Percentiles rank a stretch among this genome's conserved stretches.
Evolutionary conservation across 2,888 invertebrate genomes (phyloP).

Genomic region (Ichneumon xanthorius): DNA sequence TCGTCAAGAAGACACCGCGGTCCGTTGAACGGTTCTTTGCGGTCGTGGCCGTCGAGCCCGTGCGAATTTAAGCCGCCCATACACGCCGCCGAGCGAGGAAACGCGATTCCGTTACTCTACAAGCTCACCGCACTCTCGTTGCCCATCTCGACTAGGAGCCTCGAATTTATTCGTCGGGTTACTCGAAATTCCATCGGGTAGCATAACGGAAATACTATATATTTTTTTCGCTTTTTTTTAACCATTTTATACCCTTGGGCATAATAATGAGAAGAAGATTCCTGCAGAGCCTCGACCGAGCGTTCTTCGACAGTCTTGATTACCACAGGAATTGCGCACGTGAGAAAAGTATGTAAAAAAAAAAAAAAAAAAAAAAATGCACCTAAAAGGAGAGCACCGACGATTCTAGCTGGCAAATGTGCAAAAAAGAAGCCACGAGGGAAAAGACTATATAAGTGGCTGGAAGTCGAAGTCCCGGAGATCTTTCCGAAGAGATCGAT

Average conservation of each 20-base stretch:
- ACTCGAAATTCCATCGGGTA: neutral
- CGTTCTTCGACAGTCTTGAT: neutral
- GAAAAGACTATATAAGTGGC: neutral
- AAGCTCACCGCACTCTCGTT: neutral
- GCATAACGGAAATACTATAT: neutral
- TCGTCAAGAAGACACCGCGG: neutral
- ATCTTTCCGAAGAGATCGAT: slow-evolving; percentile 2
- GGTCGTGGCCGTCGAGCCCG: neutral
- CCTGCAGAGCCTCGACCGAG: neutral
- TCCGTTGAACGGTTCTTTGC: neutral
- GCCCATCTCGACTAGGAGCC: neutral
- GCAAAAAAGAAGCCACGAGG: neutral
- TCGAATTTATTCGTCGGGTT: neutral
- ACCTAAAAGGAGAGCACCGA: neutral
- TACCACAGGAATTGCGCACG: neutral
- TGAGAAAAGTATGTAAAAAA: neutral
- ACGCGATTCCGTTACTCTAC: neutral
- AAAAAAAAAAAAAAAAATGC: neutral
- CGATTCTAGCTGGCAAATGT: neutral
- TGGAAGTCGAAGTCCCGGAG: neutral
- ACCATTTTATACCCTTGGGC: neutral
- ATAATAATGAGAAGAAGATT: neutral
- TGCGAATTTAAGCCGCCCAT: neutral
- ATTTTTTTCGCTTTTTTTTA: neutral
- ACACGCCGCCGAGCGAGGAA: neutral